Evolutionary conservation across 2,113 vertebrate genomes (phyloP), one percentile per base, ranked within the genome.

Genomic region (Cottus gobio): DNA sequence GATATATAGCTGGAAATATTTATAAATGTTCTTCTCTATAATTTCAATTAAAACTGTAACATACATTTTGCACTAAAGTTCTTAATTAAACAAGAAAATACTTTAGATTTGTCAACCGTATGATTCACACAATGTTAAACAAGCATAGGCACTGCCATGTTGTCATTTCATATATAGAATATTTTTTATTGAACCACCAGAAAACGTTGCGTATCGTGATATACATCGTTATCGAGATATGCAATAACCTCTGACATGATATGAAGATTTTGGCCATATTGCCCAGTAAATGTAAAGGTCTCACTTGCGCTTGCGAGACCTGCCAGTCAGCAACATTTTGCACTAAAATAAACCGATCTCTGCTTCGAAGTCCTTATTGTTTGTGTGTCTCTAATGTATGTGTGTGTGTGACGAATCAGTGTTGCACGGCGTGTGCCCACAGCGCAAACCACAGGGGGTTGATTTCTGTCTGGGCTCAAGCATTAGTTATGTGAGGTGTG

Each of bases 381-480:
- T 31, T 68, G 42, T 77, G 62, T 48, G 62, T 82, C 63, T 71
- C 1, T 13, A 28, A 12, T 39, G 39, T 12, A 15, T 15, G 39
- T 44, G 42, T 68, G 79, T 63, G 73, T 77, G 52, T 42, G 75
- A 67, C 61, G 42, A 63, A 79, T 75, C 44, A 54, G 73, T 28
- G n/a, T 57, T 39, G 50, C 56, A n/a, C 50, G 31, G 30, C 13
- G 2, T 72, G 56, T 36, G 54, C 42, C 57, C 39, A 44, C 61
- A 56, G 58, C 4, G n/a, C 9, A 18, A 13, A 84, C 88, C 72
- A 66, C 81, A 61, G 87, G 90, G 67, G 84, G 88, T 50, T 90
- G 91, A 90, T 91, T 93, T 87, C 73, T 37, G 54, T 88, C 83
- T 86, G 72, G 39, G 75, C 62, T 77, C 65, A 52, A 83, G 80